Base-by-base conservation (phyloP, 1,140 invertebrate species). In the Paracyclopina nana region DNA sequence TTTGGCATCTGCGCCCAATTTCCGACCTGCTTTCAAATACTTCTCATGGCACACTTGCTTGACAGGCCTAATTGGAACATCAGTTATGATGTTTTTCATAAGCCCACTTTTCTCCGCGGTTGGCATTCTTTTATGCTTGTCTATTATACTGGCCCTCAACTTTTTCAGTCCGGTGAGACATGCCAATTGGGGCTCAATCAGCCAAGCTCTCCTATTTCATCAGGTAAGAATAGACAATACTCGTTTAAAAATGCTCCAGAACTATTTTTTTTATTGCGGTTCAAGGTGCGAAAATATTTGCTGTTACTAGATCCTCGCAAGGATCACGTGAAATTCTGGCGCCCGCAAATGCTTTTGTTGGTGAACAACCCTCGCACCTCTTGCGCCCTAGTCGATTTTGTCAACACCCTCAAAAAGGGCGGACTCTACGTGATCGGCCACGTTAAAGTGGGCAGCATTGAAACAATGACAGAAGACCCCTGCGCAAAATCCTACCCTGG, bases 321-420 rank as follows among this genome's bases (percentile, higher is more conserved):
- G 56, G 84, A 94, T 62, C 94, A 99, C 63, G 88, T 98, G 0
- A 98, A 97, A 68, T 98, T 91, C 65, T 99, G 95, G 95, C 68
- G 94, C 24, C 94, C 94, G 0, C 94, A 98, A 68, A 85, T 99
- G 63, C 63, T 99, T 8, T 65, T 98, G 1, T 70, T 99, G 64
- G 79, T 98, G 4, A 75, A 81, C 0, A 90, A 85, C 54, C 91
- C 92, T 1, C 69, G 90, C n/a, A 80, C 83, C 6, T 73, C 75
- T 1, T 83, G 84, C 59, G 81, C 88, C 0, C 66, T 98, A 4
- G 92, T 98, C 34, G 79, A 88, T 66, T 99, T 98, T 69, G 82
- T 94, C 1, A 99, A 99, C 63, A 92, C 96, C 63, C 71, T 98
- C 57, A 99, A 99, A 63, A 99, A 99, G 66, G 84, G 88, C 56